phyloP scores from a whole-genome alignment of 2,113 vertebrate species.

The Cygnus atratus region DNA sequence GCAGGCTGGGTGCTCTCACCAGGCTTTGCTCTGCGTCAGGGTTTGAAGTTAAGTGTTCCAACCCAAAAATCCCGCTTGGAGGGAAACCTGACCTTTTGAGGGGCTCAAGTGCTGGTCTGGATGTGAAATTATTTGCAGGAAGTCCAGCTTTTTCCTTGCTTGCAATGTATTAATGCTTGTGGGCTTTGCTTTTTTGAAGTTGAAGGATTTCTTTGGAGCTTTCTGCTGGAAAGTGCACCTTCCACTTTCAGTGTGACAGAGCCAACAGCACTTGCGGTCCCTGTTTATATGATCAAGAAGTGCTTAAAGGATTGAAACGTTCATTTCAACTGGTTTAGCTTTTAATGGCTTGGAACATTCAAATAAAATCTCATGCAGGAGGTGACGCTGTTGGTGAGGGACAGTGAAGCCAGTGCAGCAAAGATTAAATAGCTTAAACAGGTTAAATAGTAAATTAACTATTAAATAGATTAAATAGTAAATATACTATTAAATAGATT shows the following conservation, averaged over 20 bases:
- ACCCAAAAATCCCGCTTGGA: not conserved
- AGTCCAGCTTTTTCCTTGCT: not conserved
- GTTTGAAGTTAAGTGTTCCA: not conserved
- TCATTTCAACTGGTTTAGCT: not conserved
- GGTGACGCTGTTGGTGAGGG: not conserved
- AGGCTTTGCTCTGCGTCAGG: not conserved
- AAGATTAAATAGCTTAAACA: not conserved
- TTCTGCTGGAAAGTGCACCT: not conserved
- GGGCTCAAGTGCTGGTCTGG: not conserved
- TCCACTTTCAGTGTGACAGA: not conserved
- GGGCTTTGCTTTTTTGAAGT: not conserved
- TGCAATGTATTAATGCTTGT: not conserved
- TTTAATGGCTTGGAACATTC: not conserved
- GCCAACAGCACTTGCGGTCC: rapidly evolving
- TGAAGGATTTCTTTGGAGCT: not conserved
- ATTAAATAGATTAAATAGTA: no score
- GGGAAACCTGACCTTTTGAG: not conserved
- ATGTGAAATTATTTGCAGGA: not conserved
- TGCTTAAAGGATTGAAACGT: not conserved
- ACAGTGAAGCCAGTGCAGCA: not conserved
- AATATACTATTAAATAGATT: no score
- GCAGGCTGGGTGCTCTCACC: not conserved
- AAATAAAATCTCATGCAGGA: rapidly evolving
- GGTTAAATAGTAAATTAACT: not conserved
- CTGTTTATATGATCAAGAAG: not conserved